Conservation (phyloP, 2,113 vertebrate species). For the Chlamydotis undulata region DNA sequence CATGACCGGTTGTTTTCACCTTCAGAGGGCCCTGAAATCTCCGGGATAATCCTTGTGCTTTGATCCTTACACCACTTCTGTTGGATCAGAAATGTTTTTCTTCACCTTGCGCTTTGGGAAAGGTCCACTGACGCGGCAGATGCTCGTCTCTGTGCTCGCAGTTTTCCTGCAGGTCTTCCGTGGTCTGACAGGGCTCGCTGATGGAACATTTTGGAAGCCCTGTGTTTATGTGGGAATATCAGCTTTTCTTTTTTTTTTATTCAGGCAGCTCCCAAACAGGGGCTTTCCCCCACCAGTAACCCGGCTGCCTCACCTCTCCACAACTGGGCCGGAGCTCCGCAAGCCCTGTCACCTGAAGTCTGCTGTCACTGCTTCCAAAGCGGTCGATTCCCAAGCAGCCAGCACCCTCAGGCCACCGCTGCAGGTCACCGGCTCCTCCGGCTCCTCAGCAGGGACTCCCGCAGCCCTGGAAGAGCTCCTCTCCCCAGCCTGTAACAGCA, state of each 20-base stretch:
- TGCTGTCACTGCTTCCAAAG: not conserved
- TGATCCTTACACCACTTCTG: not conserved
- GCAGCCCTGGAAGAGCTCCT: not conserved
- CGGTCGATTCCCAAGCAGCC: rapidly evolving
- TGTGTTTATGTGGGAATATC: not conserved
- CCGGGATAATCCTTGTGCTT: not conserved
- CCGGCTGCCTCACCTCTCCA: not conserved
- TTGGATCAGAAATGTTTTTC: not conserved
- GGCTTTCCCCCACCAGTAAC: not conserved
- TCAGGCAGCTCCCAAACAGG: not conserved
- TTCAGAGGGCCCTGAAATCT: not conserved
- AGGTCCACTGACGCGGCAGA: not conserved
- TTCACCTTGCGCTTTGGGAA: not conserved
- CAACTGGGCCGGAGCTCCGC: not conserved
- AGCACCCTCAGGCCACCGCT: not conserved
- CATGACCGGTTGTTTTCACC: not conserved
- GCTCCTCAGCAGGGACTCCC: not conserved
- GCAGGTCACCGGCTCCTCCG: not conserved
- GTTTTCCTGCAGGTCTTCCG: not conserved
- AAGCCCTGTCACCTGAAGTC: not conserved
- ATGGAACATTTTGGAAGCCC: not conserved
- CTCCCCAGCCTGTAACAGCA: not conserved
- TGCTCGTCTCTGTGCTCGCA: not conserved
- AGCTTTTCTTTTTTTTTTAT: not conserved
- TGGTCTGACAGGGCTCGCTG: not conserved